These are phyloP conservation scores for Channa argus DNA, from an alignment of 2,113 vertebrate species.

Conservation along the genomic window DNA sequence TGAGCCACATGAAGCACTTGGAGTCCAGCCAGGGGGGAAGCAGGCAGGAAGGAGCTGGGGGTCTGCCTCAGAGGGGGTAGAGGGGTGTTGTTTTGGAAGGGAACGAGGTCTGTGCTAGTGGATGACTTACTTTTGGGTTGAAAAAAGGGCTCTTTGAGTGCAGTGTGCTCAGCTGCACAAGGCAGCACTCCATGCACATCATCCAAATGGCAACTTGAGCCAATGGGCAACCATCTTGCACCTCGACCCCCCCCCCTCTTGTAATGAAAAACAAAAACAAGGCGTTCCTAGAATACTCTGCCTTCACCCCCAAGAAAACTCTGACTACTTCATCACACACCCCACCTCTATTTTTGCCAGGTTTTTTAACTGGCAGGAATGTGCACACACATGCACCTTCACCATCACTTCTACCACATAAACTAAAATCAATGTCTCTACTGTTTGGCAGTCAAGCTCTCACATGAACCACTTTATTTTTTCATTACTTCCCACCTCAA, in stretches of 20 bases:
- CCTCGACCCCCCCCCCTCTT: constrained; percentile 41
- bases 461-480: constrained; percentile 21
- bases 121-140: constrained; percentile 71
- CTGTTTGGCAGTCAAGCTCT: constrained; percentile 11
- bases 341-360: constrained; percentile 50
- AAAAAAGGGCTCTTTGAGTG: constrained; percentile 78
- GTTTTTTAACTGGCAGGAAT: constrained; percentile 64
- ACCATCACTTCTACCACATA: not conserved
- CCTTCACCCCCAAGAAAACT: constrained; percentile 16
- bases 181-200: constrained; percentile 74
- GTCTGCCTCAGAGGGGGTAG: constrained; percentile 49
- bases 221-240: constrained; percentile 69
- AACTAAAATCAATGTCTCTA: constrained; percentile 22
- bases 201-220: constrained; percentile 78
- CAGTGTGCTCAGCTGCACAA: constrained; percentile 82
- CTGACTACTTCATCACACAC: constrained; percentile 27
- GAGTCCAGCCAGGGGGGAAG: constrained; percentile 76
- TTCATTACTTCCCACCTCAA: constrained; percentile 7
- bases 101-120: constrained; percentile 59
- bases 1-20: constrained; percentile 80
- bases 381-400: constrained; percentile 39
- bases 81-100: constrained; percentile 50
- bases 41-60: constrained; percentile 77
- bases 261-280: constrained; percentile 78
- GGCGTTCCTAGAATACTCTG: constrained; percentile 67